Conservation (phyloP, 2,888 invertebrate species). For the Drosophila kambysellisi region DNA sequence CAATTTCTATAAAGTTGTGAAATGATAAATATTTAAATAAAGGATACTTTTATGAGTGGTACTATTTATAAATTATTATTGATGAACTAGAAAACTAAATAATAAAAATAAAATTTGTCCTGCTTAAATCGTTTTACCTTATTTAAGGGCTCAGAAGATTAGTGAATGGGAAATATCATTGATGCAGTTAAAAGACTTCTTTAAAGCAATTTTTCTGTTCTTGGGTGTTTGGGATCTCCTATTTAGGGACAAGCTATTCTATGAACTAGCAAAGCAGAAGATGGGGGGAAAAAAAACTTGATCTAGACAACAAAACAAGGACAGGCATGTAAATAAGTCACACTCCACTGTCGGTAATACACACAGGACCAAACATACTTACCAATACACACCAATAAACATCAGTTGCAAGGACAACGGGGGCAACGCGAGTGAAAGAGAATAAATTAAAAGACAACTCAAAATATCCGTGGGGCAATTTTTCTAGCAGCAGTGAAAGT, state of each 20-base stretch:
- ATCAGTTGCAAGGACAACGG: constrained; percentile 62
- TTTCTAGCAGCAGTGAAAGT: constrained; percentile 41
- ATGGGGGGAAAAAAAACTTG: constrained; percentile 38
- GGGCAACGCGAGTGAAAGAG: constrained; percentile 58
- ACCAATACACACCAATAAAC: constrained; percentile 30
- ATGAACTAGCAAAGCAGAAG: constrained; percentile 16
- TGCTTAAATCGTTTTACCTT: neutral
- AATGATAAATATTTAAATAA: neutral
- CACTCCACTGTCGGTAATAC: constrained; percentile 53
- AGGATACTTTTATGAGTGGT: neutral
- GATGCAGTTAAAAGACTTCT: neutral
- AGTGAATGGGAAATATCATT: neutral
- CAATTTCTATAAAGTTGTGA: neutral
- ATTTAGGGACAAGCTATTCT: neutral
- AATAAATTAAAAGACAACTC: constrained; percentile 80
- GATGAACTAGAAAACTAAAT: neutral
- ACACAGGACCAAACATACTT: constrained; percentile 11
- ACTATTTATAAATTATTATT: neutral
- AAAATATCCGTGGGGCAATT: constrained; percentile 78
- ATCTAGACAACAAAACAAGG: constrained; percentile 66
- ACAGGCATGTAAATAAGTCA: constrained; percentile 67
- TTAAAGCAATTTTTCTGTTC: neutral
- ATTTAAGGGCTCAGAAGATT: no score
- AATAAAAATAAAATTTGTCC: neutral
- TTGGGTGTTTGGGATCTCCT: no score